Evolutionary conservation across 2,888 invertebrate genomes (phyloP), one percentile per base, ranked within the genome.

Genomic region (Torymus auratus): DNA sequence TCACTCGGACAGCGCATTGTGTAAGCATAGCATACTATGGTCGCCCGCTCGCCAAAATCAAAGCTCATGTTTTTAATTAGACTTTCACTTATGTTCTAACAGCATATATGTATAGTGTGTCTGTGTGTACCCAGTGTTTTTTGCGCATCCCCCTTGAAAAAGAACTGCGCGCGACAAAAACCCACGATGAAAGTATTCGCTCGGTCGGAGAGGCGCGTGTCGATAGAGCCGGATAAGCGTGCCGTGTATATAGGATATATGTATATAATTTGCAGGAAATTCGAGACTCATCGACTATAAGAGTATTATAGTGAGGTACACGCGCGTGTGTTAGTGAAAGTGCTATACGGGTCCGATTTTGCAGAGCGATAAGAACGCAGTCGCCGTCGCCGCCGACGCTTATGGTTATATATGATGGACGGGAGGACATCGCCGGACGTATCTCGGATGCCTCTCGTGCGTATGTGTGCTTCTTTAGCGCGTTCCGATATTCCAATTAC

Each of bases 261-360:
- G 4, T 28, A 28, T 28, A 28, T 28, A 41, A 0, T 7, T 41
- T 41, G 7, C 41, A 1, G 60, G 80, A 80, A 80, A 80, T 65
- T 50, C 64, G 70, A 80, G 80, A 75, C 80, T 75, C 80, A 70
- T 80, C 70, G 69, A 68, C 0, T 28, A 12, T 28, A n/a, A n/a
- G 53, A 5, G 53, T 13, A 23, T 0, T 13, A 23, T 0, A 13
- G 55, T 20, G 20, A 1, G 23, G 68, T 20, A 13, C 61, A 82
- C 84, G 84, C 82, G 81, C 64, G 84, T 83, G 85, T 84, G 84
- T n/a, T 62, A 86, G 86, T 84, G 86, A 86, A 86, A 86, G 86
- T 86, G 84, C 83, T 78, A 28, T 28, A 2, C 28, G 28, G 41
- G 41, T 41, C 7, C 7, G 7, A 41, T 41, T 41, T 41, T 41